Evolutionary conservation across 2,797 vertebrate species (phyloP), one percentile per base, ranked within the genome.

Genomic region (Choloepus didactylus): DNA sequence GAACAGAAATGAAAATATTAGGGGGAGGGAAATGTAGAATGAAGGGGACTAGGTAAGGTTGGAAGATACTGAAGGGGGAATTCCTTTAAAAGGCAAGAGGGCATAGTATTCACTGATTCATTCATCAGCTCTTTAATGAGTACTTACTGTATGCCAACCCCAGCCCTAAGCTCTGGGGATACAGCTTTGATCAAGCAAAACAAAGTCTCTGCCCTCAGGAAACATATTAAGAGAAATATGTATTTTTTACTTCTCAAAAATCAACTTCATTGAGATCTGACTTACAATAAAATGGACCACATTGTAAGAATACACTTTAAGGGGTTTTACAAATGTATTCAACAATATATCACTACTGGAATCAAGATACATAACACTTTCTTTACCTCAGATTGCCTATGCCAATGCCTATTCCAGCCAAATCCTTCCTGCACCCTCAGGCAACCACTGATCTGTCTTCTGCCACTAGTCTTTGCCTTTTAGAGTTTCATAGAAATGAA

Each of bases 261-360:
- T n/a, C 11, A 56, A 86, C 35, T 75, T 85, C 49, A 35, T 41
- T 87, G 59, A 73, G 29, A 8, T 44, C 86, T 75, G 14, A 60
- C 27, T 79, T 93, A 31, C 70, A 91, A 75, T 62, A 73, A 91
- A 85, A 95, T 84, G 41, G 41, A 84, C 10, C 10, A 77, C 9
- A 25, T 62, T 38, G 4, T 80, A 84, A 77, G 11, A 38, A 16
- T 41, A 46, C 59, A 72, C 51, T 88, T 88, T 25, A 81, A 12
- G 31, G 49, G 79, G 72, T n/a, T 85, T 91, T 88, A 88, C 11
- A 59, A 84, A 56, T 81, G 51, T 59, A 89, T 85, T 54, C 16
- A 85, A 60, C 6, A 19, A 75, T 44, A 35, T 69, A 76, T 19
- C 56, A 81, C 38, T 6, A 69, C 35, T 6, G 70, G 19, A 73